A percentile compares a stretch with the other conserved stretches of the same genome.
phyloP scores from a whole-genome alignment of 1,140 invertebrate genomes.

The Oncopodura yosiiana region DNA sequence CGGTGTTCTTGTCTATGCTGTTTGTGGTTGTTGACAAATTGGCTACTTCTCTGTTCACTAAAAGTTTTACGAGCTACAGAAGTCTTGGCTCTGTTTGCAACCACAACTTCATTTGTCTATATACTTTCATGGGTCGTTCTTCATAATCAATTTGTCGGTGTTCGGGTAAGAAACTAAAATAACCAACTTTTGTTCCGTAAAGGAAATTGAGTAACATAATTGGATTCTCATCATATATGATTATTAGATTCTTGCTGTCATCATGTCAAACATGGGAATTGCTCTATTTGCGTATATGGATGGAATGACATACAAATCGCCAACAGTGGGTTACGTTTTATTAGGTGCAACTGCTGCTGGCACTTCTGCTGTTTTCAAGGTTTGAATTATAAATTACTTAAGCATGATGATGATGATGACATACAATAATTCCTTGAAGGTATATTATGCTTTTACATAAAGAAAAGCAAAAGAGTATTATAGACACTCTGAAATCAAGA shows the following conservation, averaged over 20 bases:
- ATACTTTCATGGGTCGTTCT: slow-evolving; percentile 90
- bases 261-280: slow-evolving; percentile 86
- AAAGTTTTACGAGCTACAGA: slow-evolving; percentile 77
- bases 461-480: no score
- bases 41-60: slow-evolving; percentile 78
- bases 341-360: slow-evolving; percentile 76
- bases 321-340: slow-evolving; percentile 82
- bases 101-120: slow-evolving; percentile 86
- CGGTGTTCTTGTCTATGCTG: slow-evolving; percentile 77
- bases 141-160: slow-evolving; percentile 90
- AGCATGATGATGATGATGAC: background rate
- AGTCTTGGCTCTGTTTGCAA: slow-evolving; percentile 82
- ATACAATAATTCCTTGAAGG: no score
- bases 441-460: no score
- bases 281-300: slow-evolving; percentile 91
- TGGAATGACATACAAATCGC: slow-evolving; percentile 70
- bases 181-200: background rate
- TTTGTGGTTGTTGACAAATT: slow-evolving; percentile 84
- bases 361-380: slow-evolving; percentile 84
- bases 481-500: no score
- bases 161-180: slow-evolving; percentile 62
- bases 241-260: slow-evolving; percentile 82
- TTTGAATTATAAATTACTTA: slow-evolving; percentile 44
- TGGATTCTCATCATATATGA: slow-evolving; percentile 5
- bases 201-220: slow-evolving; percentile 5